Conservation (phyloP, 2,888 invertebrate species). For the Pherbina coryleti region DNA sequence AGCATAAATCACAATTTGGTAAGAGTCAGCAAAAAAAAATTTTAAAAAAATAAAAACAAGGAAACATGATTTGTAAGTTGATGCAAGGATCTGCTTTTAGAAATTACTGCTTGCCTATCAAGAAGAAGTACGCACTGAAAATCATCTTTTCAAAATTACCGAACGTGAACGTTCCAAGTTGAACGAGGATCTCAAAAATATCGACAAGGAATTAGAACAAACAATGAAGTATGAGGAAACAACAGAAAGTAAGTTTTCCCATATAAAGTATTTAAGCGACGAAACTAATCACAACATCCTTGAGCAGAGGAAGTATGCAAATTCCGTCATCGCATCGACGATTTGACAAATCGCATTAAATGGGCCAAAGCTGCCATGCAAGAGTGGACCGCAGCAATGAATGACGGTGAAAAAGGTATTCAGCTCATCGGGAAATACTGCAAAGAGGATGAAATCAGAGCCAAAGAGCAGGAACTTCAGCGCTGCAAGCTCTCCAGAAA, state of each 20-base stretch:
- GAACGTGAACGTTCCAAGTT: conserved; percentile 68
- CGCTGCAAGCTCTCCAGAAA: conserved; percentile 72
- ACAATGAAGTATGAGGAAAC: conserved; percentile 56
- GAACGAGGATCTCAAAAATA: conserved; percentile 58
- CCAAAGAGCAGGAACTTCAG: conserved; percentile 74
- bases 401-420: conserved; percentile 78
- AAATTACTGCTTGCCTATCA: conserved; percentile 78
- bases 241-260: conserved; percentile 59
- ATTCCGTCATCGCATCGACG: conserved; percentile 74
- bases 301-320: conserved; percentile 71
- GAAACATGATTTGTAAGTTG: background rate
- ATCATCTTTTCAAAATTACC: conserved; percentile 70
- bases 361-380: conserved; percentile 75
- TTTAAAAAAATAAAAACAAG: no score
- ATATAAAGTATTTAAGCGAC: background rate
- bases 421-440: conserved; percentile 80
- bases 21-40: conserved; percentile 41
- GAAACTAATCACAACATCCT: background rate
- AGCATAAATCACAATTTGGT: conserved; percentile 74
- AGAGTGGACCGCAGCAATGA: conserved; percentile 80
- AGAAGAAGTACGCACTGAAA: conserved; percentile 78
- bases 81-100: conserved; percentile 51
- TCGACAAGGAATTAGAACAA: conserved; percentile 58
- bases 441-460: conserved; percentile 78
- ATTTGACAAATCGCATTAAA: conserved; percentile 76